These are phyloP conservation scores for Euzophera pinguis DNA, from an alignment of 2,888 invertebrate species.

Conservation along the genomic window DNA sequence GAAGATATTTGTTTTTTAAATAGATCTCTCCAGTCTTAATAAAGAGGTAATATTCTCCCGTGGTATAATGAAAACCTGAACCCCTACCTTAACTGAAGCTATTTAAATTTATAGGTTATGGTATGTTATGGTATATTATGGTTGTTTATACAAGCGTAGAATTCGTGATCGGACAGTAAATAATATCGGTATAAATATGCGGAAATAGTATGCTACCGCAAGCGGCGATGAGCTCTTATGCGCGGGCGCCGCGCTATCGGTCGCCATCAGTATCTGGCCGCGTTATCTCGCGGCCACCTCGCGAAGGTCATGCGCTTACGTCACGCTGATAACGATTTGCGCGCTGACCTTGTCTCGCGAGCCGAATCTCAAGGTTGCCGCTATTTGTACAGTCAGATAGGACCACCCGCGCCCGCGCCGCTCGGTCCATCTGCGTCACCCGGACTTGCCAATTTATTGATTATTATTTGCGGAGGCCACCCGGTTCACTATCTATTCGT, in stretches of 20 bases:
- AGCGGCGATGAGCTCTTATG: constrained; percentile 24
- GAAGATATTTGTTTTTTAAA: too few species aligned
- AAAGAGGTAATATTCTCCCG: too few species aligned
- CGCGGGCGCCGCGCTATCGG: constrained; percentile 55
- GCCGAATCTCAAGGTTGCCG: constrained; percentile 75
- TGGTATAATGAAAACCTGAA: too few species aligned
- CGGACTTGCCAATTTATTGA: constrained; percentile 61
- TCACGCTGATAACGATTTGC: constrained; percentile 78
- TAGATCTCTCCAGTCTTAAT: too few species aligned
- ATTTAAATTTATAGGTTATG: too few species aligned
- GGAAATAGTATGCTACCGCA: constrained; percentile 31
- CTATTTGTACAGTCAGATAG: constrained; percentile 76
- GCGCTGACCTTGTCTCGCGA: constrained; percentile 76
- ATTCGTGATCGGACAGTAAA: background rate
- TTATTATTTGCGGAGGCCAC: constrained; percentile 62
- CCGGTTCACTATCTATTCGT: constrained; percentile 38
- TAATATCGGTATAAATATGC: constrained; percentile 12
- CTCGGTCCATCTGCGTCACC: constrained; percentile 49
- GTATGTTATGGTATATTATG: too few species aligned
- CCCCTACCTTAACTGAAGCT: too few species aligned
- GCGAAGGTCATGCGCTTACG: constrained; percentile 74
- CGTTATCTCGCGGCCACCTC: constrained; percentile 73
- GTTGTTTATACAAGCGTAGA: too few species aligned
- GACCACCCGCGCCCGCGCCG: constrained; percentile 42
- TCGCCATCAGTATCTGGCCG: constrained; percentile 62